Base-by-base conservation (phyloP, 2,888 invertebrate genomes). In the Agonopterix arenella region DNA sequence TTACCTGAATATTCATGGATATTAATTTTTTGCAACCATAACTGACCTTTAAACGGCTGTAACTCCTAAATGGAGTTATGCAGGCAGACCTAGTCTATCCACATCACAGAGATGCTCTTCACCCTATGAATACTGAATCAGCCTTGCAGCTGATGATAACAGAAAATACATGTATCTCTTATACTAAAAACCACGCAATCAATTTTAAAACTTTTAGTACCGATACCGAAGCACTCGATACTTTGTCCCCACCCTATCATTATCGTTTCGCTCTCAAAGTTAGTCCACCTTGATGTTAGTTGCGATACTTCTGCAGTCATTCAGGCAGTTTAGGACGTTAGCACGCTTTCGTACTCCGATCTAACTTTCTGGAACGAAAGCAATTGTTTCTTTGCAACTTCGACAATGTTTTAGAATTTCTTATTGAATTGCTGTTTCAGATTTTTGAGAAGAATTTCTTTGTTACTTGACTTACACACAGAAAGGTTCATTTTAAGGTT, bases 251-350 rank as follows among this genome's bases (percentile, higher is more conserved):
- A 51, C 73, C 54, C 72, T 77, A 69, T 48, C 57, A 59, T 64
- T 65, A 73, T 68, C 60, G 59, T 54, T 66, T 64, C 28, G 58
- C 57, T 8, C 58, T 13, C 61, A 70, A 78, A 75, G 65, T 73
- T 71, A 59, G 78, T 82, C 75, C 75, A 84, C 84, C 84, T 85
- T 83, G 76, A 76, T 70, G 66, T 71, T 73, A 74, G 70, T 79
- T 77, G 66, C 66, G 69, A 70, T 68, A 63, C 68, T 76, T 60
- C 56, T 52, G 56, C 52, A 54, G 56, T 54, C 60, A 59, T 62
- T 64, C 56, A 50, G 60, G 61, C 67, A 62, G 61, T 69, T 67
- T 56, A 52, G 54, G 56, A 53, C 62, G 62, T 72, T 66, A 69
- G 68, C 68, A 65, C 72, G 67, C 64, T 53, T 49, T 48, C 47